phyloP scores from a whole-genome alignment of 2,113 vertebrate genomes.

The Indri indri region DNA sequence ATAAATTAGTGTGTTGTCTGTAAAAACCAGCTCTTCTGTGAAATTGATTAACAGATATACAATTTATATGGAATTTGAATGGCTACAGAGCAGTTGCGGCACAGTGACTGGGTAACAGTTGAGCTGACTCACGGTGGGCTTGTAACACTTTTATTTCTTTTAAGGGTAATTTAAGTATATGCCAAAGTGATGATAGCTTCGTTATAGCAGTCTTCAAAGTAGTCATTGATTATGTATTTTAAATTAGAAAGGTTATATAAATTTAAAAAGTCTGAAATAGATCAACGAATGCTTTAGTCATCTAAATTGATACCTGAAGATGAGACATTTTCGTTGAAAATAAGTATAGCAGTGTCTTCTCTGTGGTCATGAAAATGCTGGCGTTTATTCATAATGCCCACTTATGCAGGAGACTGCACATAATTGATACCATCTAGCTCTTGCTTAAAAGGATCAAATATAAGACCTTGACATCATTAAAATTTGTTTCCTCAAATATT shows the following conservation, averaged over 20 bases:
- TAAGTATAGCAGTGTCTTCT: background rate
- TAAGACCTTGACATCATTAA: background rate
- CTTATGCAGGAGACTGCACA: background rate
- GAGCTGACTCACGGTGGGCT: background rate
- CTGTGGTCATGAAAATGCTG: background rate
- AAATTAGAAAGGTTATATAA: background rate
- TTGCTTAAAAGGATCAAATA: background rate
- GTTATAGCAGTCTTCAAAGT: background rate
- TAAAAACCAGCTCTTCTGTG: slow-evolving; percentile 24
- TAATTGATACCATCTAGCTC: background rate
- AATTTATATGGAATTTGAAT: background rate
- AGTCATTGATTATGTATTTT: background rate
- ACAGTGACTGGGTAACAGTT: background rate
- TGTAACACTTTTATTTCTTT: background rate
- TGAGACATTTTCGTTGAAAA: background rate
- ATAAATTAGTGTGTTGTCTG: slow-evolving; percentile 20
- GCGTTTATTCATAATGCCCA: background rate
- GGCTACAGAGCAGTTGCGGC: background rate
- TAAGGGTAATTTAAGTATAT: background rate
- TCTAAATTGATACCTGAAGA: background rate
- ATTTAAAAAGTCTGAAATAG: background rate
- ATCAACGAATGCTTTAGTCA: background rate
- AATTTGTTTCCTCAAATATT: background rate
- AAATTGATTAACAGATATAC: slow-evolving; percentile 20
- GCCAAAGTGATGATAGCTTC: background rate